Percentiles rank a stretch among this genome's conserved stretches.
phyloP scores from a whole-genome alignment of 2,113 vertebrate genomes.

The Xenopus borealis region DNA sequence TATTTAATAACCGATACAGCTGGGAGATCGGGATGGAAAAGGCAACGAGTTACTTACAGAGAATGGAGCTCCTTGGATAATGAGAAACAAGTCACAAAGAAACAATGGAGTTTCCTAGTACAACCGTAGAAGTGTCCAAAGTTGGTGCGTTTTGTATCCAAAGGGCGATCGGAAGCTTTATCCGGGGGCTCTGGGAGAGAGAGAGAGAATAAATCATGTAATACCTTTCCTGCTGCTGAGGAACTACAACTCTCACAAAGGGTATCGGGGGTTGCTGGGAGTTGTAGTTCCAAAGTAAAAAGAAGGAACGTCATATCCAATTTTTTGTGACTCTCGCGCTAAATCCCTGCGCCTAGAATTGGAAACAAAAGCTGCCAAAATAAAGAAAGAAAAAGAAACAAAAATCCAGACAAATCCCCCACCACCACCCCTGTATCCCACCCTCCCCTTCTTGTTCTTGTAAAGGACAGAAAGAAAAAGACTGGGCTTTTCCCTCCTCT shows the following conservation, averaged over 20 bases:
- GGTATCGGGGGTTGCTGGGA: no score
- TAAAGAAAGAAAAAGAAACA: background rate
- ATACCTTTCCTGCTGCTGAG: background rate
- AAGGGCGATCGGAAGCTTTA: background rate
- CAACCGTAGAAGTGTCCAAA: constrained; percentile 4
- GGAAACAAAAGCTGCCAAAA: constrained; percentile 1
- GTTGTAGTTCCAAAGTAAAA: background rate
- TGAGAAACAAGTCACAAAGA: background rate
- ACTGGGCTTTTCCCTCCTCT: background rate
- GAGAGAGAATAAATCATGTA: background rate
- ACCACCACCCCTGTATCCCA: background rate
- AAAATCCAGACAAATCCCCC: background rate
- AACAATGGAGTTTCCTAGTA: background rate
- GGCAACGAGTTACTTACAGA: constrained; percentile 11
- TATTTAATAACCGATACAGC: no score
- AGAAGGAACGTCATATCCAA: background rate
- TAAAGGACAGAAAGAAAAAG: constrained; percentile 13
- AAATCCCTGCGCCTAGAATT: background rate
- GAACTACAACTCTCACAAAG: no score
- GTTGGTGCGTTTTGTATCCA: background rate
- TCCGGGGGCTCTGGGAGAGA: background rate
- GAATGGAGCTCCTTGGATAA: constrained; percentile 4
- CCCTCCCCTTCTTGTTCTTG: constrained; percentile 1
- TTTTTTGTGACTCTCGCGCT: no score
- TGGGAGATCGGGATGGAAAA: no score